Evolutionary conservation across 2,113 vertebrate genomes (phyloP), one percentile per base, ranked within the genome.

Genomic region (Trichechus manatus): DNA sequence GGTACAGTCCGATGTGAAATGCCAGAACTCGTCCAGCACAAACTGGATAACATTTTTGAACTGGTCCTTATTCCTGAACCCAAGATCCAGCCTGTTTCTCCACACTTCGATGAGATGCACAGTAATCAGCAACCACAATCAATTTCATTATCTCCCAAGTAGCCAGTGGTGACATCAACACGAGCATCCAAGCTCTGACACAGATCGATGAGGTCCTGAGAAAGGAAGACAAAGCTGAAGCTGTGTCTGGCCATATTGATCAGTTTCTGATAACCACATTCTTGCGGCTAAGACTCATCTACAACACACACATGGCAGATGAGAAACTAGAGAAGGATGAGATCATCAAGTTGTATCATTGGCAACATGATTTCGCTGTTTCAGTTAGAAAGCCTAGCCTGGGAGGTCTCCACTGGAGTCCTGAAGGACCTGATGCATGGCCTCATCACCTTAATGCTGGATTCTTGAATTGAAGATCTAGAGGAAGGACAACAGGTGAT

Each of bases 81-180:
- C 79, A 99, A 99, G 98, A 99, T 99, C 85, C 99, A 99, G 70
- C 98, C 99, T 1, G 99, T 99, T 50, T 99, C 99, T 22, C 99
- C 99, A 0, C 99, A 99, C 96, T 99, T 99, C 0, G 99, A 99
- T 96, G 99, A 99, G 80, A 99, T 99, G 97, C 99, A 99, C 98
- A 99, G 99, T 98, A 99, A 99, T 97, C 99, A 11, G 99, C 99
- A 95, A 99, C 99, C 98, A 99, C 99, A 85, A 99, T 99, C 98
- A 99, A 99, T 98, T 99, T 99, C 61, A 99, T 99, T 87, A 99
- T 99, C 98, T 99, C 99, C 47, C 99, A 99, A 98, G 99, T 99
- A 96, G 99, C 99, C 80, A 99, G 99, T 89, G 99, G 99, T 29
- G 99, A 99, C 98, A 99, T 99, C 74, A 99, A 99, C 97, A 99